These are phyloP conservation scores for Sialis fuliginosa DNA, from an alignment of 2,888 invertebrate genomes.

Conservation along the genomic window DNA sequence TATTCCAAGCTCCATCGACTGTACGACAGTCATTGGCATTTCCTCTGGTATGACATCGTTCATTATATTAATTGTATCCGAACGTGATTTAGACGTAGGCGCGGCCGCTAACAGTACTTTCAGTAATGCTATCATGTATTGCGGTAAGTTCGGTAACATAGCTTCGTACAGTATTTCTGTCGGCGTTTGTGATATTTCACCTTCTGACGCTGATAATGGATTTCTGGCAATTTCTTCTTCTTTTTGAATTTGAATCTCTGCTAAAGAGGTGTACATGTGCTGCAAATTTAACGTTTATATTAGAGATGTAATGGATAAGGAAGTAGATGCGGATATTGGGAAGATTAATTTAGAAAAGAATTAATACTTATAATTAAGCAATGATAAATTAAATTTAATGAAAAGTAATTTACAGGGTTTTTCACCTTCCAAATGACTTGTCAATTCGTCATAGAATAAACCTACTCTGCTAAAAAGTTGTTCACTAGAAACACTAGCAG, in stretches of 20 bases:
- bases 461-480: too few species aligned
- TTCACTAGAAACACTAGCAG: too few species aligned
- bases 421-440: too few species aligned
- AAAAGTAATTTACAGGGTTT: too few species aligned
- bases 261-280: constrained; percentile 85
- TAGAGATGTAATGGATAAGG: neutral
- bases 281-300: constrained; percentile 25
- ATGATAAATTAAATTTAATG: too few species aligned
- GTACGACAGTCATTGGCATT: constrained; percentile 92
- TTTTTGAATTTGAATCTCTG: constrained; percentile 79
- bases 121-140: constrained; percentile 91
- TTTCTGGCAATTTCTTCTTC: constrained; percentile 84
- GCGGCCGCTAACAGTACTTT: constrained; percentile 95
- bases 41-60: constrained; percentile 94
- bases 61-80: constrained; percentile 95
- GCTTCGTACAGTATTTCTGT: constrained; percentile 82
- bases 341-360: constrained; percentile 6
- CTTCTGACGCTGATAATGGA: constrained; percentile 73
- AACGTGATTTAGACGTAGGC: constrained; percentile 97
- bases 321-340: neutral
- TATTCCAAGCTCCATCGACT: constrained; percentile 87
- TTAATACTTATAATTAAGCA: neutral
- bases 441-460: too few species aligned
- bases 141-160: constrained; percentile 90
- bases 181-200: constrained; percentile 61